Base-by-base conservation (phyloP, 2,113 vertebrate species). In the Lota lota region DNA sequence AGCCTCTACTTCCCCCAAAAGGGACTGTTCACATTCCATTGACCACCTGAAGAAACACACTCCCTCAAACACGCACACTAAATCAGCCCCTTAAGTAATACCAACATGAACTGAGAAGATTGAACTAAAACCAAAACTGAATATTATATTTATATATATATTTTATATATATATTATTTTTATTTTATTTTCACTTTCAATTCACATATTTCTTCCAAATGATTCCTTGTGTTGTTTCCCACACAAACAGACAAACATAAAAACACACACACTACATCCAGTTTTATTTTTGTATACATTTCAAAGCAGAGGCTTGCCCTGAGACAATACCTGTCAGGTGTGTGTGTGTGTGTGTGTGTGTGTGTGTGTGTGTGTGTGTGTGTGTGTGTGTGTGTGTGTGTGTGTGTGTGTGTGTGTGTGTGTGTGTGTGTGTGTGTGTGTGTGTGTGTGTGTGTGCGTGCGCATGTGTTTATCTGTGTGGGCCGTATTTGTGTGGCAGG, bases 301-400 rank as follows among this genome's bases (percentile, higher is more conserved):
- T 64, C 58, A 15, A 67, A 74, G 64, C 66, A 64, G 67, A 75
- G 79, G 73, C 18, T n/a, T 14, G 24, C 74, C 60, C 66, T 75
- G 28, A 72, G 75, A 69, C 74, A 70, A 67, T 53, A 64, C 57
- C 69, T 78, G 75, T 83, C 79, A 73, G 53, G 77, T 83, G 74
- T 65, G 67, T 67, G 77, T 79, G 72, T 54, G 72, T 22, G 59
- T 60, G 59, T 61, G 59, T 61, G 59, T 22, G 20, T 22, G 59
- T 61, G 59, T 22, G 21, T 22, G 20, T 61, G 59, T 22, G 59
- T 22, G 59, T 61, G 59, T 24, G 59, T 22, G 57, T 58, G 56
- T 58, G 56, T 58, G 56, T 58, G 56, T 58, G 56, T 58, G 56
- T 58, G 56, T 58, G 56, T 20, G 56, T 58, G 56, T 19, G 18